A percentile compares a stretch with the other conserved stretches of the same genome.
phyloP scores from a whole-genome alignment of 2,113 vertebrate species.

The Leucopsar rothschildi region DNA sequence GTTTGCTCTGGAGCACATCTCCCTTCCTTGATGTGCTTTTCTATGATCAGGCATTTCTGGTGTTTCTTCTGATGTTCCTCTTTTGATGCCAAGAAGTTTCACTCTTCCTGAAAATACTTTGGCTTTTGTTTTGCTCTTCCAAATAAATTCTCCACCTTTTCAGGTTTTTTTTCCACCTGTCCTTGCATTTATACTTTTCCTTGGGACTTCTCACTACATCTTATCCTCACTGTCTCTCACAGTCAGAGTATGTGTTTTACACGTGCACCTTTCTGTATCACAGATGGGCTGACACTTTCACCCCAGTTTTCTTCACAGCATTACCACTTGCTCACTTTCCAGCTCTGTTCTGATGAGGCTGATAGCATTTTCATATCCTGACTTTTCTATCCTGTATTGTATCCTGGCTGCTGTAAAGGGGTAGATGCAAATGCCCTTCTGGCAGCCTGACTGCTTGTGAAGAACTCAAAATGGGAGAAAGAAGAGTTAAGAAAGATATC shows the following conservation, averaged over 20 bases:
- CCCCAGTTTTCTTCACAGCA: not conserved
- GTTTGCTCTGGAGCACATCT: not conserved
- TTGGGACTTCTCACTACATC: not conserved
- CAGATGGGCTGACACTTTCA: not conserved
- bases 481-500: not conserved
- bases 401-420: not conserved
- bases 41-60: not conserved
- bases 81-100: not conserved
- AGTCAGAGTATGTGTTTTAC: not conserved
- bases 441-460: not conserved
- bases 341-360: not conserved
- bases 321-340: not conserved
- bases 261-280: not conserved
- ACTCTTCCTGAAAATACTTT: not conserved
- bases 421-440: not conserved
- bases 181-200: not conserved
- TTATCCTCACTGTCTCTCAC: not conserved
- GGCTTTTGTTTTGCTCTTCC: not conserved
- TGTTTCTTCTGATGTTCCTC: not conserved
- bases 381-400: not conserved
- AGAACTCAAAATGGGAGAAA: not conserved
- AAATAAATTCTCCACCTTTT: not conserved
- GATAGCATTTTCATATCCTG: not conserved
- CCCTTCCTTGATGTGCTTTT: not conserved
- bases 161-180: not conserved